Evolutionary conservation across 1,140 invertebrate species (phyloP).

Genomic region (Drosophila navojoa): DNA sequence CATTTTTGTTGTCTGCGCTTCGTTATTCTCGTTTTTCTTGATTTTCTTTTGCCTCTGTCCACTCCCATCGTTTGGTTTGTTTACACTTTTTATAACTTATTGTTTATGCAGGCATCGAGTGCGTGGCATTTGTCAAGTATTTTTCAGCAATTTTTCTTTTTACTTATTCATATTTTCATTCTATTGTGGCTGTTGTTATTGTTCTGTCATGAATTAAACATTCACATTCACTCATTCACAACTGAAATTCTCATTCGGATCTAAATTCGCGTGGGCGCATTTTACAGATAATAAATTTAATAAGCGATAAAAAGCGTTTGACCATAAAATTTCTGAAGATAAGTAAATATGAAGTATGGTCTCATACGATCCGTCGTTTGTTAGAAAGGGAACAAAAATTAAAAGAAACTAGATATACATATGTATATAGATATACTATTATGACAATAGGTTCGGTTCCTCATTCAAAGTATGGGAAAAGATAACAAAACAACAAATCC

Average conservation of each 20-base stretch:
- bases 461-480: slow-evolving; percentile 56
- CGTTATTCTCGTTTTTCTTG: slow-evolving; percentile 32
- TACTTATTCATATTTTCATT: slow-evolving; percentile 63
- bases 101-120: slow-evolving; percentile 60
- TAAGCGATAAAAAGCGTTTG: slow-evolving; percentile 66
- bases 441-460: slow-evolving; percentile 29
- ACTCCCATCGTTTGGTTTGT: slow-evolving; percentile 27
- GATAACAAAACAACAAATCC: slow-evolving; percentile 54
- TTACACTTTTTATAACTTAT: slow-evolving; percentile 71
- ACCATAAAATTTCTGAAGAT: slow-evolving; percentile 60
- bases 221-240: slow-evolving; percentile 48
- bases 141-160: slow-evolving; percentile 46
- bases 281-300: slow-evolving; percentile 75
- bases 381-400: slow-evolving; percentile 4
- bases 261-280: slow-evolving; percentile 64
- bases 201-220: slow-evolving; percentile 49
- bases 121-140: slow-evolving; percentile 56
- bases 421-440: slow-evolving; percentile 12
- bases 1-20: slow-evolving; percentile 19
- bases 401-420: no score
- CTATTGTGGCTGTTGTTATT: slow-evolving; percentile 6
- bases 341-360: slow-evolving; percentile 59
- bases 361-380: slow-evolving; percentile 7
- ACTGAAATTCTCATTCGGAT: slow-evolving; percentile 15
- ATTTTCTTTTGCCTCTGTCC: slow-evolving; percentile 21